Percentiles rank a stretch among this genome's conserved stretches.
These are phyloP conservation scores for Heteronetta atricapilla DNA, from an alignment of 2,113 vertebrate species.

Conservation along the genomic window DNA sequence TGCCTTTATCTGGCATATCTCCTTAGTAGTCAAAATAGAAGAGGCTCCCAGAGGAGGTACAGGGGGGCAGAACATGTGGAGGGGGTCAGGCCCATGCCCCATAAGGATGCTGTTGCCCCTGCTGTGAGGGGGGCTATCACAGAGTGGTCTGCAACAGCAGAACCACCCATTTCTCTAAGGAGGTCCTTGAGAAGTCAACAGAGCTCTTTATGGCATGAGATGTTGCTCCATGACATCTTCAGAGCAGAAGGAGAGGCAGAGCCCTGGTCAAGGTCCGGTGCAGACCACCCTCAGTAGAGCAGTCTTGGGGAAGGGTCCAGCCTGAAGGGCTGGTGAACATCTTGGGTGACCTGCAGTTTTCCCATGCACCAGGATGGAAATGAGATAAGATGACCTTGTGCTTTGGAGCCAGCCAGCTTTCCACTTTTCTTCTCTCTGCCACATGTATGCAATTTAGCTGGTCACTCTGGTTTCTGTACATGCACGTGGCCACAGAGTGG, in stretches of 20 bases:
- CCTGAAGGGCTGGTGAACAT: not conserved
- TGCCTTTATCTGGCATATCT: not conserved
- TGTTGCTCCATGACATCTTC: not conserved
- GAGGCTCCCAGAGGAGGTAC: not conserved
- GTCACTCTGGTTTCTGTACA: not conserved
- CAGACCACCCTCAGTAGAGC: not conserved
- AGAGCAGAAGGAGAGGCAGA: not conserved
- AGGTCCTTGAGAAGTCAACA: not conserved
- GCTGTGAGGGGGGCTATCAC: no score
- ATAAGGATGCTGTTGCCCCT: no score
- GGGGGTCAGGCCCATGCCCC: no score
- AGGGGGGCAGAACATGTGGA: not conserved
- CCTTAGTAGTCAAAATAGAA: not conserved
- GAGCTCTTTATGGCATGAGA: not conserved
- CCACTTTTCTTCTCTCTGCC: not conserved
- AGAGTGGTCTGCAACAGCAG: no score
- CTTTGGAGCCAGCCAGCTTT: not conserved
- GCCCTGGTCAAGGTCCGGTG: no score
- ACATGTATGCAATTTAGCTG: not conserved
- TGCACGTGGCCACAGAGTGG: not conserved
- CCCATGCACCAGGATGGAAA: not conserved
- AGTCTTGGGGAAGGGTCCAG: no score
- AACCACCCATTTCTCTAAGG: no score
- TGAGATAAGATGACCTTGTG: not conserved
- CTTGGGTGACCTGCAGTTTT: fast-evolving